Conservation (phyloP, 2,888 invertebrate species). For the Lasioglossum figueresi region DNA sequence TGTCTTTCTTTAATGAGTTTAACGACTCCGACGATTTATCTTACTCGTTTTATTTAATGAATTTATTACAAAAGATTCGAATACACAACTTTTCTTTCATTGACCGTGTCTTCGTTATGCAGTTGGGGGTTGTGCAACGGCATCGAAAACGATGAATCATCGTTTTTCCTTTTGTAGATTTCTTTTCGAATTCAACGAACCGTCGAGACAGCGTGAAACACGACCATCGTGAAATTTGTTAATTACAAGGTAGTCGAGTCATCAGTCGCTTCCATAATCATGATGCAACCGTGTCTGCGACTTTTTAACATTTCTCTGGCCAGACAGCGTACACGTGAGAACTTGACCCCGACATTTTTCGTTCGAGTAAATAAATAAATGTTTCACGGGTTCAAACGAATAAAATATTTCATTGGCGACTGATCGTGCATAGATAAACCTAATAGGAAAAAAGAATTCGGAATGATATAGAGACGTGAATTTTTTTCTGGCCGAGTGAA, state of each 20-base stretch:
- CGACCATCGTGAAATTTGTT: conserved; percentile 22
- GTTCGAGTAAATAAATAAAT: neutral
- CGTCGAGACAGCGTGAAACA: neutral
- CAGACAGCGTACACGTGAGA: neutral
- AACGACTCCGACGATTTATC: no score
- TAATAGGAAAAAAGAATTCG: neutral
- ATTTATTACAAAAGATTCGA: neutral
- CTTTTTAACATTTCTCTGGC: conserved; percentile 6
- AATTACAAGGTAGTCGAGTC: conserved; percentile 32
- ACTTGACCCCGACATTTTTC: neutral
- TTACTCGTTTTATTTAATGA: neutral
- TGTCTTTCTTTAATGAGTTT: no score
- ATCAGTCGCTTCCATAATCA: conserved; percentile 1
- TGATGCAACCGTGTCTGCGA: conserved; percentile 2
- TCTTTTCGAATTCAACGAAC: neutral
- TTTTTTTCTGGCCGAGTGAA: neutral
- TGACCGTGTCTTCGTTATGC: neutral
- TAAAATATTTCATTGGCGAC: neutral
- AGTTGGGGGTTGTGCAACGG: conserved; percentile 16
- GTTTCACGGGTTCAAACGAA: neutral
- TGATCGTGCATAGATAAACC: neutral
- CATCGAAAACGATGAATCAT: conserved; percentile 1
- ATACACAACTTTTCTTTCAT: neutral
- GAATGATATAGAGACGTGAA: neutral
- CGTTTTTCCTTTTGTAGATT: conserved; percentile 20